Evolutionary conservation across 2,797 vertebrate species (phyloP).

Genomic region (Hoplostethus mediterraneus): DNA sequence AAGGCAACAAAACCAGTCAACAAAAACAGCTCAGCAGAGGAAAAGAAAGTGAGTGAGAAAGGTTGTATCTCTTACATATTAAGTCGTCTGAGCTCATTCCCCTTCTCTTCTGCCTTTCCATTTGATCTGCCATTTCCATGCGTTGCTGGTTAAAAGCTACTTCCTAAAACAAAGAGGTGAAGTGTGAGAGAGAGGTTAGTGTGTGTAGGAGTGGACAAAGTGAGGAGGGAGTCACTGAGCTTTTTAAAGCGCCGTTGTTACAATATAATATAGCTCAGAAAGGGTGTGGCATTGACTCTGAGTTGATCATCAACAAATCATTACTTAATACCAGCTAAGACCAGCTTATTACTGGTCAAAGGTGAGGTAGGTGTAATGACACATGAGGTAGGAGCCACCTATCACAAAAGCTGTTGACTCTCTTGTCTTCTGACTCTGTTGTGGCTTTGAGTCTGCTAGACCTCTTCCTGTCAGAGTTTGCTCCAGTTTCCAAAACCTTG

Average conservation of each 20-base stretch:
- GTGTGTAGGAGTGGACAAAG: background rate
- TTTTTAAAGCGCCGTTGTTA: no score
- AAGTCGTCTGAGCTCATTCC: constrained; percentile 74
- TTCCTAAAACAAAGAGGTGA: constrained; percentile 13
- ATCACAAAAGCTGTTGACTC: no score
- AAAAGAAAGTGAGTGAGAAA: background rate
- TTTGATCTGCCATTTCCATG: constrained; percentile 79
- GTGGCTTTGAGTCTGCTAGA: no score
- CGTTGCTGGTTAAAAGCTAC: background rate
- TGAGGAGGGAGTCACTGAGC: no score
- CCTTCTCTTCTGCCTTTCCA: constrained; percentile 77
- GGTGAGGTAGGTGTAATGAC: no score
- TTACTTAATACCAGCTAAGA: no score
- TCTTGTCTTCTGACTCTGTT: no score
- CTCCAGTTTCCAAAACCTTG: no score
- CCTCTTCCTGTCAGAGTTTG: no score
- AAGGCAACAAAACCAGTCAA: background rate
- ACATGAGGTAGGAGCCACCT: no score
- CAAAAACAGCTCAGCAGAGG: background rate
- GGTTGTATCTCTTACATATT: constrained; percentile 81
- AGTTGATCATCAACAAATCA: no score
- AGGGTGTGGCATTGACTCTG: constrained; percentile 43
- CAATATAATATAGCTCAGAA: background rate
- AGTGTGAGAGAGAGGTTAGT: background rate
- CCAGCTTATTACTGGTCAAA: no score